Base-by-base conservation (phyloP, 1,140 invertebrate genomes). In the Zaprionus lachaisei region DNA sequence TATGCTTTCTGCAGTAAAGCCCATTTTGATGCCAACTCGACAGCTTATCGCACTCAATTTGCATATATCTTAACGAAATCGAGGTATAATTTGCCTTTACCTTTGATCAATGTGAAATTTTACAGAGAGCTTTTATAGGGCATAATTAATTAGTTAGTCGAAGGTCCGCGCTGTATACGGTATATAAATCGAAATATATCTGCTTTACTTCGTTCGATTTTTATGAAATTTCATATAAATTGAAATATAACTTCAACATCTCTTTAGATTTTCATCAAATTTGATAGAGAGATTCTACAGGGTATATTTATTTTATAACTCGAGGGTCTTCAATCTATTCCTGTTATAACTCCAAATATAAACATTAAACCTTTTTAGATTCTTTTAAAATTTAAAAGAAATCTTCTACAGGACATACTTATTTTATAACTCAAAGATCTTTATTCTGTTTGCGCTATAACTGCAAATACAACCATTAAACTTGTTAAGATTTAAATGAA, bases 1-100 rank as follows among this genome's bases (percentile, higher is more conserved):
- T 47, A 47, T 47, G 41, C 17, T 47, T 47, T 9, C 41, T 9
- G 41, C 17, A 47, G 31, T 47, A 17, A 47, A 47, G n/a, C n/a
- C 6, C 41, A 17, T n/a, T 9, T 20, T 17, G 41, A 17, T 17
- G 41, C 7, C 41, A 17, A 47, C 9, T 47, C 41, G 41, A 47
- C 41, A 47, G 41, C 41, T 47, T 47, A 47, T 47, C 41, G 41
- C 41, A 47, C 41, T 47, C 17, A 6, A 17, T 47, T 47, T 47
- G n/a, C n/a, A 6, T 9, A 47, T 9, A 47, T 11, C 41, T 17
- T 47, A 3, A 17, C n/a, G 17, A 47, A 17, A 47, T 47, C 7
- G 0, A 11, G 7, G 6, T 2, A 47, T 17, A 17, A 9, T 2
- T 47, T 17, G 15, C 0, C 9, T 47, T 47, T 4, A 47, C 3